Percentiles rank a stretch among this genome's conserved stretches.
Conservation (phyloP, 2,113 vertebrate genomes). For the Progne subis region DNA sequence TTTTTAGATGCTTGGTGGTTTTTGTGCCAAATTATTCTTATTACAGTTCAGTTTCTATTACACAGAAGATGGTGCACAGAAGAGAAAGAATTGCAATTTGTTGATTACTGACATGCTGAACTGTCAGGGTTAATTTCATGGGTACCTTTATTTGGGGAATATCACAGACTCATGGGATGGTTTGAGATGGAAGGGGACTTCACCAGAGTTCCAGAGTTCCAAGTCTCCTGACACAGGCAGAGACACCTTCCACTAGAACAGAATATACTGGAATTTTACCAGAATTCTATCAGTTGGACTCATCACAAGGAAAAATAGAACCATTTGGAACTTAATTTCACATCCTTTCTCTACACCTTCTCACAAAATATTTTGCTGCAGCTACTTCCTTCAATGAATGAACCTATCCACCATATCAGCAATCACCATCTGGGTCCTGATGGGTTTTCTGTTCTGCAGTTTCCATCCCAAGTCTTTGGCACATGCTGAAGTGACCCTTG, state of each 20-base stretch:
- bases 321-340: not conserved
- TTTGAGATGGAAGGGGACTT: not conserved
- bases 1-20: not conserved
- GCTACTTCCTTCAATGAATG: constrained; percentile 16
- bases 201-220: not conserved
- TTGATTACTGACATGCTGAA: not conserved
- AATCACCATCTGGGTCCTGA: constrained; percentile 39
- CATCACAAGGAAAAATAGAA: not conserved
- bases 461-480: constrained; percentile 25
- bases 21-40: not conserved
- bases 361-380: not conserved
- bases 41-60: not conserved
- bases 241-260: not conserved
- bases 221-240: not conserved
- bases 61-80: not conserved
- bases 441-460: constrained; percentile 23
- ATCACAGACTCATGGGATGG: not conserved
- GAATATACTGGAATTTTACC: not conserved
- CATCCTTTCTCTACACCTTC: not conserved
- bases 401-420: constrained; percentile 65
- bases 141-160: not conserved
- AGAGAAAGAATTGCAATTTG: not conserved
- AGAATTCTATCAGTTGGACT: not conserved
- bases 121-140: not conserved
- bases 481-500: constrained; percentile 63